Base-by-base conservation (phyloP, 2,888 invertebrate genomes). In the Acheta domesticus region DNA sequence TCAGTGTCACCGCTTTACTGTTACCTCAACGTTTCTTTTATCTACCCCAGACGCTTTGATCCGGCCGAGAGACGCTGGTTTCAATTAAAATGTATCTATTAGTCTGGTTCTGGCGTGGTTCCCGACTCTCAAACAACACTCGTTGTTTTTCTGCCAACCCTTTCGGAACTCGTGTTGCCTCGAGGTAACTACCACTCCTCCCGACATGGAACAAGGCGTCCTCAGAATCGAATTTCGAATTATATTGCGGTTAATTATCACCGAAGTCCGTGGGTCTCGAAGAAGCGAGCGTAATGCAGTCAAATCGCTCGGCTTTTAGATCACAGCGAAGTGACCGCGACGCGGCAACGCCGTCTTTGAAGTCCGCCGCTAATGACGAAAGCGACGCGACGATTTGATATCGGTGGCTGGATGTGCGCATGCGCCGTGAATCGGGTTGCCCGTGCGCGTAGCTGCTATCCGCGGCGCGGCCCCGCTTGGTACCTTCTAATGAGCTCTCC, bases 1-100 rank as follows among this genome's bases (percentile, higher is more conserved):
- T 62, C 16, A 19, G 62, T 62, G 11, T 16, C n/a, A 8, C 8
- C 8, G 36, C 36, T 36, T 5, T 4, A 36, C 8, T 36, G 36
- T 36, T 36, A 36, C 36, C 3, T 3, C 36, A 36, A 8, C 36
- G 36, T 36, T 36, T 36, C 36, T 36, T 36, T 8, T 36, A 36
- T 36, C 36, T 36, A 0, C 36, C 36, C 8, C 8, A 36, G 8
- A 36, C 36, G 36, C 36, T 36, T 62, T 62, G 62, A 62, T 62
- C 62, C 4, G 62, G 62, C 14, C 62, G 62, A 14, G 16, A 14
- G 62, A 36, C 62, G 14, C 62, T 4, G 14, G 62, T 62, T 62
- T 62, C 62, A 62, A 62, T 62, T 62, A 62, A 62, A 62, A 62
- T n/a, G 62, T 62, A 62, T 62, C 62, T n/a, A 62, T 62, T 62